Evolutionary conservation across 1,140 invertebrate species (phyloP).

Genomic region (Proctacanthus coquilletti): DNA sequence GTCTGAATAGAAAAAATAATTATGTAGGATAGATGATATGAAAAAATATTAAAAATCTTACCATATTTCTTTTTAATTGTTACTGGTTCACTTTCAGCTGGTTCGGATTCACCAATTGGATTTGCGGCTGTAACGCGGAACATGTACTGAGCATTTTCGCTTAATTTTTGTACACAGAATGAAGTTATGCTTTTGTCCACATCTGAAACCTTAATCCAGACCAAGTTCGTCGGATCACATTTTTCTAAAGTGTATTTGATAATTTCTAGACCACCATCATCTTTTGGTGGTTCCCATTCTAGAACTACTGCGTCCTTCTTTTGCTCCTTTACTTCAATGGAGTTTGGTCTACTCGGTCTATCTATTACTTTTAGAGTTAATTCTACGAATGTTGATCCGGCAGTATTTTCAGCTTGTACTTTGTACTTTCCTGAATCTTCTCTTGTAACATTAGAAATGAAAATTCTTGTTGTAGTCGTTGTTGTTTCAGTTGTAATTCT

Average conservation of each 20-base stretch:
- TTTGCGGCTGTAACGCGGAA: slow-evolving; percentile 75
- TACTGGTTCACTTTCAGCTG: slow-evolving; percentile 52
- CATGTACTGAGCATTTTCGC: slow-evolving; percentile 64
- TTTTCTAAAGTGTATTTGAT: slow-evolving; percentile 69
- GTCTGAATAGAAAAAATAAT: slow-evolving; percentile 36
- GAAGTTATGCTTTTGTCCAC: slow-evolving; percentile 52
- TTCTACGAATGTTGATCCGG: slow-evolving; percentile 52
- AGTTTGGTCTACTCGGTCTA: slow-evolving; percentile 67
- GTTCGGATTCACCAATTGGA: slow-evolving; percentile 59
- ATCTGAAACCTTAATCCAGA: slow-evolving; percentile 63
- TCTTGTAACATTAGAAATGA: slow-evolving; percentile 40
- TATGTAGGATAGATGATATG: not conserved
- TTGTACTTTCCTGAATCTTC: slow-evolving; percentile 49
- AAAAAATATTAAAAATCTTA: slow-evolving; percentile 20
- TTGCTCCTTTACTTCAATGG: slow-evolving; percentile 56
- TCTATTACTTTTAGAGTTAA: slow-evolving; percentile 68
- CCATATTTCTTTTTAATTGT: slow-evolving; percentile 44
- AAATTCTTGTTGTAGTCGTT: slow-evolving; percentile 42
- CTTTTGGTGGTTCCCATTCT: slow-evolving; percentile 65
- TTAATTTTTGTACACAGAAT: slow-evolving; percentile 59
- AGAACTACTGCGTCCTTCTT: slow-evolving; percentile 54
- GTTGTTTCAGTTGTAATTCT: slow-evolving; percentile 38
- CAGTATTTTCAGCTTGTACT: slow-evolving; percentile 47
- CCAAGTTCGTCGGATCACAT: slow-evolving; percentile 46
- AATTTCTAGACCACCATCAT: slow-evolving; percentile 65